Conservation (phyloP, 2,113 vertebrate species). For the Emberiza fucata region DNA sequence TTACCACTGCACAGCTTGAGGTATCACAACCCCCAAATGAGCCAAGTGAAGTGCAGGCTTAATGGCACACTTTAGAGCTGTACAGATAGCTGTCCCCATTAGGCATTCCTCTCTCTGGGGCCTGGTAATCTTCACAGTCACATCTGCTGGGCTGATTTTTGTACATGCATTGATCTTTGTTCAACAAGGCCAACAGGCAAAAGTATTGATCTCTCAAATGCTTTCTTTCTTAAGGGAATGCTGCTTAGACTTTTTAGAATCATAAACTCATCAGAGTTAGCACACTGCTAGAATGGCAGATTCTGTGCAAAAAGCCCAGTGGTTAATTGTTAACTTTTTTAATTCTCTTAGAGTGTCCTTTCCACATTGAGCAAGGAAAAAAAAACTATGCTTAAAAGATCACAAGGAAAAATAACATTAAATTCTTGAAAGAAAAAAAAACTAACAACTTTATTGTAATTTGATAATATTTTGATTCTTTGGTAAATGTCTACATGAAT, state of each 20-base stretch:
- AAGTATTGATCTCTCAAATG: constrained; percentile 1
- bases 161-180: not conserved
- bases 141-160: not conserved
- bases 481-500: not conserved
- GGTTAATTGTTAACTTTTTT: not conserved
- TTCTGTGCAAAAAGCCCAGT: not conserved
- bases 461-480: not conserved
- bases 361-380: not conserved
- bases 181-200: not conserved
- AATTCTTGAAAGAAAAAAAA: not conserved
- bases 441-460: not conserved
- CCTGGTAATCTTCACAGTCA: not conserved
- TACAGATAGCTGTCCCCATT: not conserved
- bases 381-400: not conserved
- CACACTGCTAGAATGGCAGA: not conserved
- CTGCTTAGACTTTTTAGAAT: not conserved
- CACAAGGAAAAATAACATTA: not conserved
- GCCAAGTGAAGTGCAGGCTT: not conserved
- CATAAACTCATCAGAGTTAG: not conserved
- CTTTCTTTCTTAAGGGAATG: not conserved
- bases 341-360: not conserved
- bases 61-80: not conserved
- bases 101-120: not conserved
- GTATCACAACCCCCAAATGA: not conserved
- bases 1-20: not conserved